Conservation (phyloP, 2,113 vertebrate genomes). For the Pomatorhinus ruficollis region DNA sequence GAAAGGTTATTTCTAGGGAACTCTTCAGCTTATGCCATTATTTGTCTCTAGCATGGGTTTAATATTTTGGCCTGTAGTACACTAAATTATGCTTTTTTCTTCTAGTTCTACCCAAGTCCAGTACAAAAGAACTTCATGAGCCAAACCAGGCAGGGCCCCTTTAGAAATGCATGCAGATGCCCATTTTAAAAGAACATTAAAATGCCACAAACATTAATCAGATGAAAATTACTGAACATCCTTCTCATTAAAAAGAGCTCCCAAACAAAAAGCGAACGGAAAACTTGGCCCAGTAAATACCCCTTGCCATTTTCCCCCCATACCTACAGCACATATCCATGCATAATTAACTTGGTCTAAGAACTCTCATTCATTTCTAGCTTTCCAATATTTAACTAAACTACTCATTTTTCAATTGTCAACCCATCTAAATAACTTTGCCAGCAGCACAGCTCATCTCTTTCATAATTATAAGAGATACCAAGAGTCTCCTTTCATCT, state of each 20-base stretch:
- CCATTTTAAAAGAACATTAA: not conserved
- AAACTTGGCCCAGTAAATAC: not conserved
- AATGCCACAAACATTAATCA: not conserved
- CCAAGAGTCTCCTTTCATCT: slow-evolving; percentile 27
- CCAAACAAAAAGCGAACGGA: not conserved
- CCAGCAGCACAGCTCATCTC: slow-evolving; percentile 36
- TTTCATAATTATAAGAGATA: slow-evolving; percentile 31
- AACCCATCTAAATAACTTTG: slow-evolving; percentile 20
- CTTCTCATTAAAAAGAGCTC: not conserved
- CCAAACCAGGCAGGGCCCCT: not conserved
- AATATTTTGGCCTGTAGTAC: not conserved
- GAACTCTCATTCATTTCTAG: not conserved
- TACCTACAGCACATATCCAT: not conserved
- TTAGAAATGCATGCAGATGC: not conserved
- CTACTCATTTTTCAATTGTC: slow-evolving; percentile 20
- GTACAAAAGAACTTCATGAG: not conserved
- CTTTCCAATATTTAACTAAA: slow-evolving; percentile 14
- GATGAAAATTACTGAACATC: not conserved
- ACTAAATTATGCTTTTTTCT: not conserved
- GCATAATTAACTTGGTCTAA: not conserved
- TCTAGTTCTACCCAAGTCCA: not conserved
- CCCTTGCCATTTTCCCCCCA: not conserved
- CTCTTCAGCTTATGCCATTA: not conserved
- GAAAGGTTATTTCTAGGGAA: not conserved
- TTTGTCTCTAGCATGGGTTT: not conserved